Evolutionary conservation across 2,888 invertebrate genomes (phyloP).

Genomic region (Nebria salina): DNA sequence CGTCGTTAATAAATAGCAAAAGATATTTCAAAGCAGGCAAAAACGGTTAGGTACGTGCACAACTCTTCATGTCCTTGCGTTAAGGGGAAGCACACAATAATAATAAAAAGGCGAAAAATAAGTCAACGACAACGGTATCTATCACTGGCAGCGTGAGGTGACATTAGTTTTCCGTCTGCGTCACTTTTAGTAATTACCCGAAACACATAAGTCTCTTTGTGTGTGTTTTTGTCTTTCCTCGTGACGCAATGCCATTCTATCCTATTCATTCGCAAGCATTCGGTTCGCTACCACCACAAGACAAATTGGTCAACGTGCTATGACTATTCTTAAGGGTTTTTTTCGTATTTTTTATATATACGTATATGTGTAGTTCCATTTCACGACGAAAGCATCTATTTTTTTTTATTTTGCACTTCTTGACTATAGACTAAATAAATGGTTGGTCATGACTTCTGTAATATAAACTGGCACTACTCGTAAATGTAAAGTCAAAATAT

Average conservation of each 20-base stretch:
- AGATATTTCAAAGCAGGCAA: no score
- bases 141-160: slow-evolving; percentile 11
- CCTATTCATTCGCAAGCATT: neutral
- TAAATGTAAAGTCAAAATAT: no score
- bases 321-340: slow-evolving; percentile 32
- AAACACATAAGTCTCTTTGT: slow-evolving; percentile 44
- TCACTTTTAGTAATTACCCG: slow-evolving; percentile 45
- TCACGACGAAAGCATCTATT: neutral
- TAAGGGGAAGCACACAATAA: slow-evolving; percentile 3
- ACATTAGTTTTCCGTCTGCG: slow-evolving; percentile 43
- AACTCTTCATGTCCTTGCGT: neutral
- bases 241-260: neutral
- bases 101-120: slow-evolving; percentile 4
- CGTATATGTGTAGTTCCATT: no score
- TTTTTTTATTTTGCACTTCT: neutral
- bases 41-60: no score
- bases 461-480: slow-evolving; percentile 1
- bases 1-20: no score
- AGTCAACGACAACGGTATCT: neutral
- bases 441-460: slow-evolving; percentile 32
- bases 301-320: slow-evolving; percentile 46
- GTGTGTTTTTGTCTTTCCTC: slow-evolving; percentile 29
- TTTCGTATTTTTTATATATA: no score
- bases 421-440: slow-evolving; percentile 29
- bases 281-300: neutral